Evolutionary conservation across 2,888 invertebrate species (phyloP).

Genomic region (Andrena dorsata): DNA sequence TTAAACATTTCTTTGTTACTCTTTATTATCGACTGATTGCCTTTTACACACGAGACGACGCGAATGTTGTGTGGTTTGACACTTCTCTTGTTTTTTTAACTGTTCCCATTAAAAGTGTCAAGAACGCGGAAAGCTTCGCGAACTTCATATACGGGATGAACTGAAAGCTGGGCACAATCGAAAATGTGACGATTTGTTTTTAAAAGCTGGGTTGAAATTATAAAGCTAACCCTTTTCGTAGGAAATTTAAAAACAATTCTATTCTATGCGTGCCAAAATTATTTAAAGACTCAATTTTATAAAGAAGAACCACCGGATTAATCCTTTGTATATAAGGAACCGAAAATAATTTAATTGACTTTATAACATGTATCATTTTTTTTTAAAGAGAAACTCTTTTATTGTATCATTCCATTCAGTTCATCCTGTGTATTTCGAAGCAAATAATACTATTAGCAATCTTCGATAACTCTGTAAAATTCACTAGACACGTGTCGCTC

Average conservation of each 20-base stretch:
- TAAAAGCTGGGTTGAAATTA: not conserved
- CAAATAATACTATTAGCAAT: not conserved
- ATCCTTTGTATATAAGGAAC: no score
- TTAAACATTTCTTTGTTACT: conserved; percentile 6
- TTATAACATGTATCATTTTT: not conserved
- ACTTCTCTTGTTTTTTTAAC: not conserved
- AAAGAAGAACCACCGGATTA: no score
- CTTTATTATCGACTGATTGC: conserved; percentile 13
- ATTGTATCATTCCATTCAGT: conserved; percentile 2
- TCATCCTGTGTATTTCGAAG: not conserved
- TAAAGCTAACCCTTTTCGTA: not conserved
- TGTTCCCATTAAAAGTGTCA: conserved; percentile 24
- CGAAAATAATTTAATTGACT: not conserved
- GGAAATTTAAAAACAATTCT: not conserved
- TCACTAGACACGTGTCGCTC: not conserved
- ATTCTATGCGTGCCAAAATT: no score
- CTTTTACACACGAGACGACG: not conserved
- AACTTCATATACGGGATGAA: conserved; percentile 4
- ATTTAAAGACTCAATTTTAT: not conserved
- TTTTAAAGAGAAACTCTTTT: no score
- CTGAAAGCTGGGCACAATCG: not conserved
- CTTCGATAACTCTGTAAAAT: conserved; percentile 9
- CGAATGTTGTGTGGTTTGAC: not conserved
- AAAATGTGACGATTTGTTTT: not conserved
- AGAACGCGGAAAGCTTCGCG: not conserved